A percentile compares a stretch with the other conserved stretches of the same genome.
These are phyloP conservation scores for Carposina sasakii DNA, from an alignment of 1,140 invertebrate species.

Conservation along the genomic window DNA sequence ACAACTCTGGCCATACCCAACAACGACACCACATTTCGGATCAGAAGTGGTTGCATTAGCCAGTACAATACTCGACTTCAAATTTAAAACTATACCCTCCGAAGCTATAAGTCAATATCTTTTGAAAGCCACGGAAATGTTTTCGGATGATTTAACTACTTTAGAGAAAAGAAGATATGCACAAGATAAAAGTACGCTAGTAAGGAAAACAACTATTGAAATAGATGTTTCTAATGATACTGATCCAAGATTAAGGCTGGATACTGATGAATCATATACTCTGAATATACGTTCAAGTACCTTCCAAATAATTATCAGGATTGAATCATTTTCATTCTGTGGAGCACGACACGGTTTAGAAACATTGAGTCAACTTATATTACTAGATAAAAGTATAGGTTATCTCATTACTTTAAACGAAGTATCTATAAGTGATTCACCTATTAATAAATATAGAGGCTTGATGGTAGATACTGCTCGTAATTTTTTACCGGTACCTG, in stretches of 20 bases:
- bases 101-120: conserved; percentile 45
- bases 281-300: conserved; percentile 72
- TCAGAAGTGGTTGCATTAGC: conserved; percentile 46
- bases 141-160: conserved; percentile 32
- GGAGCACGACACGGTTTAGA: conserved; percentile 85
- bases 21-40: conserved; percentile 65
- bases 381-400: conserved; percentile 76
- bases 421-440: conserved; percentile 73
- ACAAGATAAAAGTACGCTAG: conserved; percentile 11
- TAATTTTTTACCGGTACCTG: conserved; percentile 79
- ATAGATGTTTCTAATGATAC: conserved; percentile 65
- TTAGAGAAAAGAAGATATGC: conserved; percentile 32
- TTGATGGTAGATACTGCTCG: conserved; percentile 84
- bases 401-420: conserved; percentile 74
- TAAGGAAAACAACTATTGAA: conserved; percentile 61
- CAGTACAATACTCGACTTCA: conserved; percentile 56
- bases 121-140: conserved; percentile 46
- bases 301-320: conserved; percentile 71
- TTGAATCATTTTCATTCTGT: conserved; percentile 79
- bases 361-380: conserved; percentile 83
- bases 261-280: conserved; percentile 82
- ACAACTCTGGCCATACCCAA: conserved; percentile 73
- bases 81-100: conserved; percentile 48
- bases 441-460: conserved; percentile 78
- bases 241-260: conserved; percentile 74